Base-by-base conservation (phyloP, 1,140 invertebrate species). In the Drosophila tropicalis region DNA sequence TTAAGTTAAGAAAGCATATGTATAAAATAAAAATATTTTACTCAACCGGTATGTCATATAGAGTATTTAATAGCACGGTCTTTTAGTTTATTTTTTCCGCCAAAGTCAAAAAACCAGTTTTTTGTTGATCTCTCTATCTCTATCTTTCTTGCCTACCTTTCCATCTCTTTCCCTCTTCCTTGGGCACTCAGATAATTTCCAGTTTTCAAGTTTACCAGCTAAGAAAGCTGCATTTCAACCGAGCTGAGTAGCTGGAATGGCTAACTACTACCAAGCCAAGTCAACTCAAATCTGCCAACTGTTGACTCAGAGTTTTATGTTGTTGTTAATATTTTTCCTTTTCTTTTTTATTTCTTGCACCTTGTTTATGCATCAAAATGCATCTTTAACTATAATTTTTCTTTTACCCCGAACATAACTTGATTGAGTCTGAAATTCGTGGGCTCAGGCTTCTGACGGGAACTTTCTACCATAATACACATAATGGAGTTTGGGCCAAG, bases 171-270 rank as follows among this genome's bases (percentile, higher is more conserved):
- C 34, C 36, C 3, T 17, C 62, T 51, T 51, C 19, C 7, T 51
- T 3, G 12, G 17, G 7, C 44, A 17, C 15, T 41, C 39, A 19
- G n/a, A 40, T 51, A 55, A 58, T 89, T 89, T 65, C 84, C 84
- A 89, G 84, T 89, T 89, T 89, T 89, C 77, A 89, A 89, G 84
- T 89, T 89, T 89, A 89, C 64, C 22, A 73, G 77, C 70, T 67
- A 67, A 66, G 62, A 70, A 40, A 69, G 57, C 69, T 60, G 40
- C 72, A 72, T 25, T 47, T 64, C 61, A 29, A 22, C 25, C 40
- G 47, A 25, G 34, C 44, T 56, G 65, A 70, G 47, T 34, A 19
- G 44, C 44, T 47, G 44, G 15, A 70, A 57, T 34, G 17, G 61
- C 71, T 54, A 57, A 63, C 51, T 47, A 17, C 44, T 15, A 47